Evolutionary conservation across 1,140 invertebrate species (phyloP).

Genomic region (Temnothorax longispinosus): DNA sequence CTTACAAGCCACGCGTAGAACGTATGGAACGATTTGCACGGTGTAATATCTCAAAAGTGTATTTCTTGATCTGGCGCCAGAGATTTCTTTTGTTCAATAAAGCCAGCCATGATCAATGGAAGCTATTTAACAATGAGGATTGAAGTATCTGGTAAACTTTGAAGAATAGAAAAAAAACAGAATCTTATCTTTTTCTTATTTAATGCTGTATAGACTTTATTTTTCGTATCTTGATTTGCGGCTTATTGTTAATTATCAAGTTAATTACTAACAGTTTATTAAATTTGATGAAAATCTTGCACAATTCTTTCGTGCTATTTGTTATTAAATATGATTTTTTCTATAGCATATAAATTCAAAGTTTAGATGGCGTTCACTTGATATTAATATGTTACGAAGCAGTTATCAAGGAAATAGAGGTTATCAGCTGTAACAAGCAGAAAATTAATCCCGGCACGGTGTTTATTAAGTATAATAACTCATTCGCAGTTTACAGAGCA

Average conservation of each 20-base stretch:
- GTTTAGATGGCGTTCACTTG: background rate
- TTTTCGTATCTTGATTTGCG: background rate
- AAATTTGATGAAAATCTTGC: background rate
- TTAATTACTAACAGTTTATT: background rate
- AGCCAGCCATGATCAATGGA: background rate
- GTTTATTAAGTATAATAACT: conserved; percentile 47
- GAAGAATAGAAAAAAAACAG: background rate
- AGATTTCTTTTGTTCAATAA: background rate
- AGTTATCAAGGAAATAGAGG: conserved; percentile 12
- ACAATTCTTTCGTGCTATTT: background rate
- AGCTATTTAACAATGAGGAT: background rate
- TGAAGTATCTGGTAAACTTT: background rate
- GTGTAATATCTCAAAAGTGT: background rate
- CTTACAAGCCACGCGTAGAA: background rate
- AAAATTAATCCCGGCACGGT: conserved; percentile 40
- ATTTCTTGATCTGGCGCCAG: background rate
- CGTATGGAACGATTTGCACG: background rate
- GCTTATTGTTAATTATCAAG: background rate
- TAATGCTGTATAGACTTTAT: background rate
- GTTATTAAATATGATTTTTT: background rate
- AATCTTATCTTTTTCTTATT: background rate
- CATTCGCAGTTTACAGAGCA: conserved; percentile 26
- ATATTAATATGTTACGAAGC: background rate
- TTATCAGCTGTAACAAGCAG: conserved; percentile 25
- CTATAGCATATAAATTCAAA: background rate